Evolutionary conservation across 2,888 invertebrate genomes (phyloP), one percentile per base, ranked within the genome.

Genomic region (Pelosia muscerda): DNA sequence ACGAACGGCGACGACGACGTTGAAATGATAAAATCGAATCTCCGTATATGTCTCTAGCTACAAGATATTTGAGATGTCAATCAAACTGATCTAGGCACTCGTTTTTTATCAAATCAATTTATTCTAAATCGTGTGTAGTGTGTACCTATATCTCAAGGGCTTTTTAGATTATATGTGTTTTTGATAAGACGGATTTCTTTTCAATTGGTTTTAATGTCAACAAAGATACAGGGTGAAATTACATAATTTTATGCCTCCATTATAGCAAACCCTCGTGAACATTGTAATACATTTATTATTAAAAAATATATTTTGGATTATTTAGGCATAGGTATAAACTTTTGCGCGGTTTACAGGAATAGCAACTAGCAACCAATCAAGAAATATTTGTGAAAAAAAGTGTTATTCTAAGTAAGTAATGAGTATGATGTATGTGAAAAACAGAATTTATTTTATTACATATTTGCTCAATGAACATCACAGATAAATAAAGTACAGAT

Each of bases 51-150:
- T 49, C n/a, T n/a, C n/a, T 9, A 19, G 49, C 49, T 49, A n/a
- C 19, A 49, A 49, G n/a, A 49, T 42, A 42, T 49, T 49, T 49
- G 49, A n/a, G n/a, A 49, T 49, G 49, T 49, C 49, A 49, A 49
- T 49, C 49, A 49, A 49, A 49, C n/a, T 49, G 9, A 49, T n/a
- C 49, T n/a, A 49, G 49, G n/a, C n/a, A 49, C 15, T 56, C 56
- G 19, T n/a, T 49, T 49, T 19, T 49, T 49, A 49, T 49, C 49
- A 49, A 49, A 57, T 57, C 26, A 6, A 57, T 25, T 57, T 26
- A 57, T 28, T 25, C 13, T 22, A 61, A 61, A 61, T 49, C n/a
- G 26, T 42, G 42, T 42, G 42, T 19, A n/a, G n/a, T n/a, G n/a
- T 5, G 9, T n/a, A 8, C 6, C n/a, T 2, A 49, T 9, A 49